Evolutionary conservation across 2,797 vertebrate genomes (phyloP).

Genomic region (Crenichthys baileyi): DNA sequence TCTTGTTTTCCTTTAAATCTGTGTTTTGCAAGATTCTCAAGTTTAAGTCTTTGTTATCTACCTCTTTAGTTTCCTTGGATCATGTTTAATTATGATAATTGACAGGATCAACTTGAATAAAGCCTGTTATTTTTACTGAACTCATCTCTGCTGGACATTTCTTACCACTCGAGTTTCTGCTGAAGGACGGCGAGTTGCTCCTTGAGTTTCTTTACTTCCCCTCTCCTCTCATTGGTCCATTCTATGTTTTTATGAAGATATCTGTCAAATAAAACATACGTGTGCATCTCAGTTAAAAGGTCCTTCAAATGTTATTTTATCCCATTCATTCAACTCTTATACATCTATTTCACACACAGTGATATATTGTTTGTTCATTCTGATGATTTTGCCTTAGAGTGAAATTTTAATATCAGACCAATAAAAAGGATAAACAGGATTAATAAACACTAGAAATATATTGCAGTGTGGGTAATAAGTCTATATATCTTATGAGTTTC

Average conservation of each 20-base stretch:
- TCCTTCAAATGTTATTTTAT: neutral
- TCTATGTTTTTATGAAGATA: constrained; percentile 92
- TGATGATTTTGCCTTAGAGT: neutral
- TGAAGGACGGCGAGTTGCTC: constrained; percentile 86
- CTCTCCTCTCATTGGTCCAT: constrained; percentile 87
- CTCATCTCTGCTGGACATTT: neutral
- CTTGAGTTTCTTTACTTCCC: constrained; percentile 87
- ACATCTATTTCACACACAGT: neutral
- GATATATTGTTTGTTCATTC: neutral
- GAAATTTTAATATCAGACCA: no score
- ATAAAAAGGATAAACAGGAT: no score
- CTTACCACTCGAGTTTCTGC: constrained; percentile 91
- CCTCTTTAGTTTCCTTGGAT: neutral
- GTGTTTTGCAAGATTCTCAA: neutral
- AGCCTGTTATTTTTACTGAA: neutral
- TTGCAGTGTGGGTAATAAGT: no score
- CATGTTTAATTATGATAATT: neutral
- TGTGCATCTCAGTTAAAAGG: neutral
- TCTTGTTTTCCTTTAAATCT: neutral
- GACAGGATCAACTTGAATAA: neutral
- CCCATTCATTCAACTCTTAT: neutral
- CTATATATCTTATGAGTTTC: neutral
- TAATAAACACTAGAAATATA: no score
- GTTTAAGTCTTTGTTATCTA: neutral
- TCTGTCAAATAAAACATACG: constrained; percentile 69